These are phyloP conservation scores for Linepithema humile DNA, from an alignment of 1,140 invertebrate species.

Conservation along the genomic window DNA sequence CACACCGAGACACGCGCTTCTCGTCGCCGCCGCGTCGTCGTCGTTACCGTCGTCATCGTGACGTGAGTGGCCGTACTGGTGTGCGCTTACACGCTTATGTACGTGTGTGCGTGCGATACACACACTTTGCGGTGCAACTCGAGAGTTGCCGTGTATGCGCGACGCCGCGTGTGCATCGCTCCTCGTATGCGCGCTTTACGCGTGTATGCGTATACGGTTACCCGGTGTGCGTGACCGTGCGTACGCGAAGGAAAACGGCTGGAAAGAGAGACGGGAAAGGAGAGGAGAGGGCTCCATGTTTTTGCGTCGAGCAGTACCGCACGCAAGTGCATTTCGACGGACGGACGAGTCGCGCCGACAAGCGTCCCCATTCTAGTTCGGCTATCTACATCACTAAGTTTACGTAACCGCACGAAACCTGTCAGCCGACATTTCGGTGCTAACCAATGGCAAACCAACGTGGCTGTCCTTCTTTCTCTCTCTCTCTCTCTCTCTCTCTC, in stretches of 20 bases:
- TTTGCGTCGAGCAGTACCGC: constrained; percentile 71
- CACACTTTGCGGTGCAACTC: not conserved
- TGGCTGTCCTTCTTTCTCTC: constrained; percentile 56
- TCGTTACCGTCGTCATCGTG: constrained; percentile 27
- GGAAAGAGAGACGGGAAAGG: constrained; percentile 25
- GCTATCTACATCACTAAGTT: constrained; percentile 82
- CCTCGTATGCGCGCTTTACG: not conserved
- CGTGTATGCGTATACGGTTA: too few species aligned
- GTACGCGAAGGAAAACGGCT: constrained; percentile 38
- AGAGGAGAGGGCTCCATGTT: constrained; percentile 68
- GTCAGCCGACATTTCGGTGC: constrained; percentile 80
- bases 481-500: constrained; percentile 19
- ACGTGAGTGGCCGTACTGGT: not conserved
- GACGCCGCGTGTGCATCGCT: not conserved
- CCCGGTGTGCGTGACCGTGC: not conserved
- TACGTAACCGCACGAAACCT: constrained; percentile 82
- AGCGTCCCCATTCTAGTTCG: constrained; percentile 81
- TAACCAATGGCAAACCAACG: constrained; percentile 70
- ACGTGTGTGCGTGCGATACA: not conserved
- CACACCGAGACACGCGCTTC: constrained; percentile 6
- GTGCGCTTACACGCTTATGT: not conserved
- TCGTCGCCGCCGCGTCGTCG: constrained; percentile 24
- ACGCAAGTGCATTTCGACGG: constrained; percentile 77
- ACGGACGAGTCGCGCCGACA: constrained; percentile 77
- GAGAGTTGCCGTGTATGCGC: not conserved